Evolutionary conservation across 2,113 vertebrate genomes (phyloP).

Genomic region (Hydropotes inermis): DNA sequence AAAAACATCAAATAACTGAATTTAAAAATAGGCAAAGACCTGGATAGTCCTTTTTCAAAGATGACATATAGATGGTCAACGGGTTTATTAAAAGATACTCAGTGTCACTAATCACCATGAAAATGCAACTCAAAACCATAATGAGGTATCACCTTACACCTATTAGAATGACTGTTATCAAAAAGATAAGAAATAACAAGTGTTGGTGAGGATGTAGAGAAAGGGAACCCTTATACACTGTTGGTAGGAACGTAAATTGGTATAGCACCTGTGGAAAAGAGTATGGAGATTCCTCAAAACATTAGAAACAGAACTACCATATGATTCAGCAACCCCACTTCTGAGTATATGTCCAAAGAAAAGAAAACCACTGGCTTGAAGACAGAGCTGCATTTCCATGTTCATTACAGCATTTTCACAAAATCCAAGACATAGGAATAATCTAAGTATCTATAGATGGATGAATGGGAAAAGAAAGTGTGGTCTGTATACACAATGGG

Average conservation of each 20-base stretch:
- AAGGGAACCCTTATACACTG: background rate
- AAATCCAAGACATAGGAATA: background rate
- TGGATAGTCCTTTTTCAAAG: background rate
- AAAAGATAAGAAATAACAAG: background rate
- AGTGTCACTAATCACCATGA: background rate
- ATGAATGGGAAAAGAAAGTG: background rate
- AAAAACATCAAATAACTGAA: background rate
- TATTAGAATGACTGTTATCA: background rate
- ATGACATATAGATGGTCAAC: background rate
- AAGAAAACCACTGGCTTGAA: background rate
- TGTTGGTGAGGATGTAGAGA: background rate
- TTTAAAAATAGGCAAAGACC: background rate
- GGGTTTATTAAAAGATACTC: background rate
- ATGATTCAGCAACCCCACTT: background rate
- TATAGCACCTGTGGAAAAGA: background rate
- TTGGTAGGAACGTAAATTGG: background rate
- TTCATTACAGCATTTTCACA: background rate
- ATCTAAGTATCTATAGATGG: background rate
- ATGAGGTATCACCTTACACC: background rate
- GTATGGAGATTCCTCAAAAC: background rate
- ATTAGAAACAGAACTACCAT: background rate
- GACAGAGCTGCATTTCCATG: background rate
- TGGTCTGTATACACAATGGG: background rate
- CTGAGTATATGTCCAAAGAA: background rate
- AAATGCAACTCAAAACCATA: background rate